Evolutionary conservation across 2,113 vertebrate species (phyloP).

Genomic region (Leptodactylus fuscus): DNA sequence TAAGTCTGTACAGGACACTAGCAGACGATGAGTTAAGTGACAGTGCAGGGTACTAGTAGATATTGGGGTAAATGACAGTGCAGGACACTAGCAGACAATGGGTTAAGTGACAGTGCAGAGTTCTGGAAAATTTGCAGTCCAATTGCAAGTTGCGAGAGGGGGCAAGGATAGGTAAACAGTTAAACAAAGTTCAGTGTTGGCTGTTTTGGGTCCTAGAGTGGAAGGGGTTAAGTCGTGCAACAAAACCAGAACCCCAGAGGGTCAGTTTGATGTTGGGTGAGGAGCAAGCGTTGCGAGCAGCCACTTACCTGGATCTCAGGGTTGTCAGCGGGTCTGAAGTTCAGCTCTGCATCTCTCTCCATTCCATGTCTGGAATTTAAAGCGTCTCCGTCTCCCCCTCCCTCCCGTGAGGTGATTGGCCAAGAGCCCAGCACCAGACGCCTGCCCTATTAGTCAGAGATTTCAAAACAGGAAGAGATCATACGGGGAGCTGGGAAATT

Average conservation of each 20-base stretch:
- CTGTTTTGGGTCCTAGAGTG: not conserved
- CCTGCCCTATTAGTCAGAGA: constrained; percentile 51
- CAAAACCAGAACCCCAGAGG: no score
- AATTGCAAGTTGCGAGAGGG: not conserved
- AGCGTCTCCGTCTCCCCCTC: constrained; percentile 47
- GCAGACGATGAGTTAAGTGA: no score
- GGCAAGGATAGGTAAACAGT: not conserved
- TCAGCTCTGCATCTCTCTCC: constrained; percentile 28
- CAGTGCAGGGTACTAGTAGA: no score
- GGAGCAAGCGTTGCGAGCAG: not conserved
- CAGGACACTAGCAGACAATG: not conserved
- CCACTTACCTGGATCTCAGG: constrained; percentile 39
- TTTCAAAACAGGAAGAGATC: constrained; percentile 52
- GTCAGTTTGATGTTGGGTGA: no score
- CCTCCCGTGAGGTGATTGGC: constrained; percentile 43
- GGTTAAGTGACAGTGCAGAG: not conserved
- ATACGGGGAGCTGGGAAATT: constrained; percentile 7
- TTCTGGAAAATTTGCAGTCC: no score
- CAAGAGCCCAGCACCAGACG: constrained; percentile 40
- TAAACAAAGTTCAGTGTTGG: not conserved
- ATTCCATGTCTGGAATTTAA: constrained; percentile 45
- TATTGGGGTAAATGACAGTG: not conserved
- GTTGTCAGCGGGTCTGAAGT: not conserved
- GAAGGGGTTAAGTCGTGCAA: not conserved
- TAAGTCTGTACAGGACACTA: no score